Base-by-base conservation (phyloP, 2,888 invertebrate species). In the Gymnoscelis rufifasciata region DNA sequence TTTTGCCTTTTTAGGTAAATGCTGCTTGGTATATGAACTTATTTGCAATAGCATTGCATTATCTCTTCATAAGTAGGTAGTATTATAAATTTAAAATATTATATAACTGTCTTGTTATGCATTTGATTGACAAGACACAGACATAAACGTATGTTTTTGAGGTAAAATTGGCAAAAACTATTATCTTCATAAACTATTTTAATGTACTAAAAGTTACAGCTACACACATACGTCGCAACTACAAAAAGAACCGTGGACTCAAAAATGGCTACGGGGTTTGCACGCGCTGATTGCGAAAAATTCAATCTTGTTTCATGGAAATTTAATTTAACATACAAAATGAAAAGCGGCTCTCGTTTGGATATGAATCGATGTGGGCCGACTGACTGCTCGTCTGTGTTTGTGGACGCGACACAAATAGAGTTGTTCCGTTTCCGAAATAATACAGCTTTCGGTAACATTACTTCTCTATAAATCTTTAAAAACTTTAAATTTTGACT, bases 251-350 rank as follows among this genome's bases (percentile, higher is more conserved):
- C 31, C 23, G 37, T 42, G 27, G 43, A 38, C 30, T 46, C 64
- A 63, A 70, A 75, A 71, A 71, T 73, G 66, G 72, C 68, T 68
- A 64, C 62, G 62, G 70, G 64, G 66, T 66, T 65, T 71, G 66
- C 68, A 67, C 70, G 74, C 75, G 78, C 74, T 88, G 87, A 87
- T 88, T 88, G 87, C 84, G 81, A 86, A 87, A 88, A 88, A 86
- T 87, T 86, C 86, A 86, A 87, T 87, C 82, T 83, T 84, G 87
- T 88, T 87, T 81, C 86, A 86, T 86, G 80, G 82, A 88, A 86
- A 88, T 88, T 88, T 87, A 86, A 88, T 88, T 88, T 87, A 86
- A 86, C 87, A 84, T 86, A 78, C 83, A 78, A 86, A 88, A 87
- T 87, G 87, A 86, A 86, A 83, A 81, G 84, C 83, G 68, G 47